These are phyloP conservation scores for Spizaetus ornatus DNA, from an alignment of 2,113 vertebrate genomes.

Conservation along the genomic window DNA sequence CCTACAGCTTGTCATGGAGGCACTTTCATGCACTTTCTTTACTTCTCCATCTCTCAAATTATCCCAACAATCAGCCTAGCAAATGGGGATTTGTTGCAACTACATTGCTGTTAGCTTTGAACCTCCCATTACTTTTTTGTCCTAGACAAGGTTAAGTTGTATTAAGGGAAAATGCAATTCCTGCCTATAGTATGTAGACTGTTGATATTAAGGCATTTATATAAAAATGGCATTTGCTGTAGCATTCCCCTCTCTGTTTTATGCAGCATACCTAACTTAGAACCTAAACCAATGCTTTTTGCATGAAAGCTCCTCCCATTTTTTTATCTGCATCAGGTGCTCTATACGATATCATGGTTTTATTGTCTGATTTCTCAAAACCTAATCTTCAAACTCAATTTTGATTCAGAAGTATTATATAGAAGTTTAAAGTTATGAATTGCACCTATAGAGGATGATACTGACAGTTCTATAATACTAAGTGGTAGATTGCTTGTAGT, in stretches of 20 bases:
- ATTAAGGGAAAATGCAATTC: background rate
- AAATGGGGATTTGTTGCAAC: background rate
- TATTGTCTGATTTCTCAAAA: background rate
- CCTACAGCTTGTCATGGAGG: background rate
- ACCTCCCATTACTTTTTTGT: background rate
- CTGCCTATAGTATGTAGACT: background rate
- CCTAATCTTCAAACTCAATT: background rate
- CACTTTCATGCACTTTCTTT: background rate
- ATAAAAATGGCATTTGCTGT: background rate
- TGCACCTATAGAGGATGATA: background rate
- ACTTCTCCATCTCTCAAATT: background rate
- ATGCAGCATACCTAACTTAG: background rate
- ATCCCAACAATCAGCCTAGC: background rate
- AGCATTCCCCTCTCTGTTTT: background rate
- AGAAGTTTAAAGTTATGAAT: background rate
- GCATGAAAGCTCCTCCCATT: background rate
- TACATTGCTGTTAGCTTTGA: background rate
- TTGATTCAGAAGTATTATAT: background rate
- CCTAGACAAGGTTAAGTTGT: background rate
- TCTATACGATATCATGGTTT: background rate
- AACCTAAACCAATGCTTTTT: background rate
- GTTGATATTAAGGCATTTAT: background rate
- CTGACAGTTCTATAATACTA: background rate
- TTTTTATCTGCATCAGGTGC: background rate
- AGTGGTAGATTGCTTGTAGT: background rate